These are phyloP conservation scores for Oostethus manadensis DNA, from an alignment of 2,113 vertebrate species.

Conservation along the genomic window DNA sequence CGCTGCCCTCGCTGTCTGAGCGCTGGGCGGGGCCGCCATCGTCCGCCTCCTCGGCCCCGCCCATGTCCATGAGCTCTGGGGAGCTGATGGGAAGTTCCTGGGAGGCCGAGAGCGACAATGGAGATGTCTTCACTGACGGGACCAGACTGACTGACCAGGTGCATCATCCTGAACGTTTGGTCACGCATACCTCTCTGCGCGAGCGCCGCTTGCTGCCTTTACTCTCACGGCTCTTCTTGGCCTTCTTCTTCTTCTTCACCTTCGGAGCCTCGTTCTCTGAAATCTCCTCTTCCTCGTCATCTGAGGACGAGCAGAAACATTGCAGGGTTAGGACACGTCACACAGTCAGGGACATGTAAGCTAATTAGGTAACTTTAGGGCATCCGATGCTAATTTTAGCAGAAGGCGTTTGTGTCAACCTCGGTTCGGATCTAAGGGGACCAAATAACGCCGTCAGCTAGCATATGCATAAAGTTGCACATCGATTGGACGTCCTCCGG, in stretches of 20 bases:
- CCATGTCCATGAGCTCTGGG: constrained; percentile 77
- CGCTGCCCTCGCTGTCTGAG: constrained; percentile 95
- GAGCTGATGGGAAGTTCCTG: constrained; percentile 87
- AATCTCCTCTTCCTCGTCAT: constrained; percentile 92
- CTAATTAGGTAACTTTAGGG: background rate
- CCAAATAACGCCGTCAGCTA: no score
- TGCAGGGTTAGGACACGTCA: background rate
- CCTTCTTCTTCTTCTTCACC: constrained; percentile 96
- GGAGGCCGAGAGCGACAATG: rapidly evolving
- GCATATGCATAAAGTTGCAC: no score
- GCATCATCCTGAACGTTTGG: background rate
- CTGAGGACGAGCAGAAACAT: constrained; percentile 36
- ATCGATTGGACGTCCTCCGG: no score
- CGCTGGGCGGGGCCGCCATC: constrained; percentile 71
- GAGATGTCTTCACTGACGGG: background rate
- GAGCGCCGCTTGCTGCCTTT: constrained; percentile 90
- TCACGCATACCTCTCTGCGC: constrained; percentile 81
- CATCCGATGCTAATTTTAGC: no score
- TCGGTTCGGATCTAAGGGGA: no score
- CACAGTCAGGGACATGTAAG: background rate
- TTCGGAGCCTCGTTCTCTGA: constrained; percentile 91
- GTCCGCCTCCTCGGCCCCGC: constrained; percentile 67
- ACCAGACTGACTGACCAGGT: background rate
- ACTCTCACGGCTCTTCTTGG: constrained; percentile 89
- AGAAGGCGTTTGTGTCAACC: no score